A percentile compares a stretch with the other conserved stretches of the same genome.
Conservation (phyloP, 2,888 invertebrate genomes). For the Zhengitettix transpicula region DNA sequence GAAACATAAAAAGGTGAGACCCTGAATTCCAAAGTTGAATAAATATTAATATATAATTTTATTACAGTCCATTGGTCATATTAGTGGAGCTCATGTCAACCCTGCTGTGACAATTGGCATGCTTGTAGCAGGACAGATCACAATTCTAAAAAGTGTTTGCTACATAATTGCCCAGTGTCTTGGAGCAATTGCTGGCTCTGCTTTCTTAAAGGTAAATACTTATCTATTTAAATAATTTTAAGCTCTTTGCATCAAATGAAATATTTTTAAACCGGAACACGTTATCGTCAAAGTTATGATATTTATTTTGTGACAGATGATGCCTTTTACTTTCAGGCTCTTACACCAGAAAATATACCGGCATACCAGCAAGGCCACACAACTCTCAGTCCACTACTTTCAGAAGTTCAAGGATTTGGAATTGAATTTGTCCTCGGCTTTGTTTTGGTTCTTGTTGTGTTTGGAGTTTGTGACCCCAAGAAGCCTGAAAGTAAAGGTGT, state of each 20-base stretch:
- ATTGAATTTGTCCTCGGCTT: slow-evolving; percentile 83
- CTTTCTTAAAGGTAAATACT: slow-evolving; percentile 43
- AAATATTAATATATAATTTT: not conserved
- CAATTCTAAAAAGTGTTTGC: slow-evolving; percentile 51
- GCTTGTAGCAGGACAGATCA: slow-evolving; percentile 61
- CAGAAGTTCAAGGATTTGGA: slow-evolving; percentile 66
- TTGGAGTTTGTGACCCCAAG: slow-evolving; percentile 68
- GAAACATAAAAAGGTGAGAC: too few species aligned
- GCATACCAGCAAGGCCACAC: slow-evolving; percentile 50
- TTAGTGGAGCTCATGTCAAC: slow-evolving; percentile 84
- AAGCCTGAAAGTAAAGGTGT: slow-evolving; percentile 65
- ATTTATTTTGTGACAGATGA: not conserved
- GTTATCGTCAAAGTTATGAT: not conserved
- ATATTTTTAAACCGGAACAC: not conserved
- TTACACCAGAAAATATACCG: slow-evolving; percentile 45
- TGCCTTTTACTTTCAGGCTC: slow-evolving; percentile 30
- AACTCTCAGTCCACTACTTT: slow-evolving; percentile 38
- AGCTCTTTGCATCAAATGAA: not conserved
- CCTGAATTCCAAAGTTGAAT: too few species aligned
- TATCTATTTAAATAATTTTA: not conserved
- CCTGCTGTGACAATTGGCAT: slow-evolving; percentile 79
- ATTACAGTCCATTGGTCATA: slow-evolving; percentile 62
- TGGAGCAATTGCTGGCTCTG: slow-evolving; percentile 68
- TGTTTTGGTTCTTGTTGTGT: slow-evolving; percentile 76
- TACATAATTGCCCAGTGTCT: slow-evolving; percentile 71